phyloP scores from a whole-genome alignment of 2,888 invertebrate species.

The Vandiemenella viatica region DNA sequence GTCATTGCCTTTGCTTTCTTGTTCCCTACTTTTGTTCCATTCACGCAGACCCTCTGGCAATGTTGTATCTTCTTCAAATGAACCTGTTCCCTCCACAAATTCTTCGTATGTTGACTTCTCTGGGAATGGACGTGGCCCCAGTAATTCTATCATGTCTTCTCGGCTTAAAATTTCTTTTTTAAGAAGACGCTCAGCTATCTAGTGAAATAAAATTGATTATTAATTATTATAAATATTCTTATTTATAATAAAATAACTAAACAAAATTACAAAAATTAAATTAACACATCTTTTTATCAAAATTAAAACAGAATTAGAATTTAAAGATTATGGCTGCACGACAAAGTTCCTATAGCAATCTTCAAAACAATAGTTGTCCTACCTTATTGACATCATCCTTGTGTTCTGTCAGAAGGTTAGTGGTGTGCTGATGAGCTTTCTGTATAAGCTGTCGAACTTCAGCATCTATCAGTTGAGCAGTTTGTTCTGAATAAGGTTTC shows the following conservation, averaged over 20 bases:
- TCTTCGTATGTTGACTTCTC: constrained; percentile 99
- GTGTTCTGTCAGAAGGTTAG: constrained; percentile 57
- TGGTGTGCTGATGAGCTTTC: constrained; percentile 66
- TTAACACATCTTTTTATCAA: too few relatives aligned
- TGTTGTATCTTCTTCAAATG: constrained; percentile 89
- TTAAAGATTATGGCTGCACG: too few relatives aligned
- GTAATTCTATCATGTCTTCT: constrained; percentile 92
- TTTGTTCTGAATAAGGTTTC: constrained; percentile 96
- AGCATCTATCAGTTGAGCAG: constrained; percentile 86
- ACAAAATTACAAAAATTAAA: too few relatives aligned
- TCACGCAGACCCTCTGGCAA: constrained; percentile 88
- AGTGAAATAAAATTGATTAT: constrained; percentile 1
- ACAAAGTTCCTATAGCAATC: too few relatives aligned
- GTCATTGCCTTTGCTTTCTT: too few relatives aligned
- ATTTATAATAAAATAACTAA: too few relatives aligned
- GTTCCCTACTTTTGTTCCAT: constrained; percentile 63
- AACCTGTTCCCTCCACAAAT: constrained; percentile 96
- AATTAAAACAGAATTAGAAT: too few relatives aligned
- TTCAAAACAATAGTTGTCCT: too few relatives aligned
- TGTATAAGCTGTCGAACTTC: constrained; percentile 74
- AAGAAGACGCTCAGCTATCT: constrained; percentile 70
- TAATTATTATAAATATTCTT: too few relatives aligned
- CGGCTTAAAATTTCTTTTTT: constrained; percentile 89
- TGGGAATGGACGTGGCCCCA: constrained; percentile 88
- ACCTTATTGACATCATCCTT: constrained; percentile 76